phyloP scores from a whole-genome alignment of 2,888 invertebrate genomes.

The Melolontha melolontha region DNA sequence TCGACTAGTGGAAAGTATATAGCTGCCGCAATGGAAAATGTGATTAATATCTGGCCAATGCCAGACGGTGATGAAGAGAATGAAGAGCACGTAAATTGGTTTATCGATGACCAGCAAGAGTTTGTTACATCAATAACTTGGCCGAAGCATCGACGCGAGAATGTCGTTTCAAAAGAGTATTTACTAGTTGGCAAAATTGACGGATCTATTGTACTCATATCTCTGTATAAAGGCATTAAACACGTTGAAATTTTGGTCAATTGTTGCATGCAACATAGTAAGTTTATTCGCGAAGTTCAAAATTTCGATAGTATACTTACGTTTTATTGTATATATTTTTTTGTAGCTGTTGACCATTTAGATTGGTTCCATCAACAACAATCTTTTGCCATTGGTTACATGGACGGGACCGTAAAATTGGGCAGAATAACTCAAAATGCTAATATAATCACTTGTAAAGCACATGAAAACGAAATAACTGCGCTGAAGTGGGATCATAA shows the following conservation, averaged over 20 bases:
- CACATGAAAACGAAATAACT: conserved; percentile 64
- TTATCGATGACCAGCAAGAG: conserved; percentile 65
- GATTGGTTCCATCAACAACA: conserved; percentile 71
- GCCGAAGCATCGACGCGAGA: conserved; percentile 61
- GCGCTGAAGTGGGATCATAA: conserved; percentile 66
- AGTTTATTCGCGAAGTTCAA: conserved; percentile 44
- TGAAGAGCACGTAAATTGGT: conserved; percentile 59
- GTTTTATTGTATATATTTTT: not conserved
- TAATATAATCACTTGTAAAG: conserved; percentile 60
- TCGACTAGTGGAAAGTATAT: conserved; percentile 68
- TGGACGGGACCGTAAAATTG: conserved; percentile 68
- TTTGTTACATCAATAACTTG: conserved; percentile 68
- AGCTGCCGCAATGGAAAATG: conserved; percentile 70
- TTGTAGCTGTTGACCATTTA: conserved; percentile 68
- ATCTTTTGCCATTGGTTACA: conserved; percentile 69
- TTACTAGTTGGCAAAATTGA: conserved; percentile 69
- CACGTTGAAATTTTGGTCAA: conserved; percentile 59
- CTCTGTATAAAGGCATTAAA: conserved; percentile 49
- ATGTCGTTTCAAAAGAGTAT: conserved; percentile 57
- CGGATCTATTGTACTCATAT: conserved; percentile 65
- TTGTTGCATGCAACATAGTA: conserved; percentile 61
- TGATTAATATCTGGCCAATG: conserved; percentile 71
- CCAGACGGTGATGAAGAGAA: conserved; percentile 58
- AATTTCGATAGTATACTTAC: not conserved
- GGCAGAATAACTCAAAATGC: conserved; percentile 61